phyloP scores from a whole-genome alignment of 2,888 invertebrate genomes.

The Parnassius smintheus region DNA sequence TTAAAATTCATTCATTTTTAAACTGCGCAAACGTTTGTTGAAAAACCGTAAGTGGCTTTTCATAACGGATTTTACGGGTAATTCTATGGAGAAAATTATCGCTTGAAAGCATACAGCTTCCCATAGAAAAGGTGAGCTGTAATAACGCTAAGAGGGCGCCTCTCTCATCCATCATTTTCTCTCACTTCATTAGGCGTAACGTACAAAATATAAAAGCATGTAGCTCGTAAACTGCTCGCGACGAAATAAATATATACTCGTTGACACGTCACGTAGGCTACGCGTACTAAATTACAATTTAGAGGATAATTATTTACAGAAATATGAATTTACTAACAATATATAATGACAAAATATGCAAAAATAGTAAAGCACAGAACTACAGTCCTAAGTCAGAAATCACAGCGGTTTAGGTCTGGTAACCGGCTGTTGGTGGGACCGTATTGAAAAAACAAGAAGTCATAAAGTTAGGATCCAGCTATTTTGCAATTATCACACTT shows the following conservation, averaged over 20 bases:
- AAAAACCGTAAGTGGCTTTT: constrained; percentile 9
- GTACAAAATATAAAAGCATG: constrained; percentile 57
- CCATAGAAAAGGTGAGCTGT: constrained; percentile 46
- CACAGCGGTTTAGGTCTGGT: no score
- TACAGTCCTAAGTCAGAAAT: no score
- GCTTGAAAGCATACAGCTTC: constrained; percentile 28
- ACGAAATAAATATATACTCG: constrained; percentile 15
- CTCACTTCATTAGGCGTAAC: constrained; percentile 72
- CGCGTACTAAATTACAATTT: no score
- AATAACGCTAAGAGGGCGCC: constrained; percentile 47
- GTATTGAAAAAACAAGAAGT: no score
- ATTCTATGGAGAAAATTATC: constrained; percentile 19
- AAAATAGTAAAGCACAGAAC: no score
- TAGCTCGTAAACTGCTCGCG: constrained; percentile 47
- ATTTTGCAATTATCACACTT: no score
- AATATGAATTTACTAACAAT: no score
- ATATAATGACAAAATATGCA: no score
- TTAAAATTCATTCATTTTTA: neutral
- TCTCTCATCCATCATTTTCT: constrained; percentile 70
- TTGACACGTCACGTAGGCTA: no score
- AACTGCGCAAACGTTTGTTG: neutral
- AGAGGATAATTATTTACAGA: no score
- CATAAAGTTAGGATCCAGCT: no score
- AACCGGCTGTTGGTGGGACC: no score
- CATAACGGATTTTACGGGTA: constrained; percentile 8